Conservation (phyloP, 2,113 vertebrate genomes). For the Microcebus griseorufus region DNA sequence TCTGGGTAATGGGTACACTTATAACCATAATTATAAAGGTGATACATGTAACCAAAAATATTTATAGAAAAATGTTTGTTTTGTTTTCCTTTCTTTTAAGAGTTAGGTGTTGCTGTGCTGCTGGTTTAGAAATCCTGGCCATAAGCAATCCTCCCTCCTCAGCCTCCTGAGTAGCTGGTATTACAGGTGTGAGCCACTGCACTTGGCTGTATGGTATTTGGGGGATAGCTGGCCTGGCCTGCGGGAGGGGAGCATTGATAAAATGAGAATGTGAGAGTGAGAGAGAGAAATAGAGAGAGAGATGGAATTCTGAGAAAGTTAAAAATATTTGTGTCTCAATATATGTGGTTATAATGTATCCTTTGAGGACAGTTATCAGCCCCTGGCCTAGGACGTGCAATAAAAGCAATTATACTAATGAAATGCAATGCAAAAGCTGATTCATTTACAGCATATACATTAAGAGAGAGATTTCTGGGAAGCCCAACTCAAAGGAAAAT, state of each 20-base stretch:
- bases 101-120: too few species aligned
- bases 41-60: too few species aligned
- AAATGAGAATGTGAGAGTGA: background rate
- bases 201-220: background rate
- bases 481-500: constrained; percentile 28
- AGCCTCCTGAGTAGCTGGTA: too few species aligned
- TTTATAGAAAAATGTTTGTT: too few species aligned
- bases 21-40: too few species aligned
- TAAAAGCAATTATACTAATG: background rate
- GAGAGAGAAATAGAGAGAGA: background rate
- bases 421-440: background rate
- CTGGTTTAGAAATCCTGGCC: too few species aligned
- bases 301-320: background rate
- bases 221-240: background rate
- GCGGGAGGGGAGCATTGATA: background rate
- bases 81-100: too few species aligned
- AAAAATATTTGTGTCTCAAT: background rate
- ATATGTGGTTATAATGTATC: background rate
- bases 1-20: too few species aligned
- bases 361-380: background rate
- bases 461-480: constrained; percentile 38
- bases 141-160: too few species aligned
- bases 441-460: background rate
- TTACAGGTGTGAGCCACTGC: too few species aligned
- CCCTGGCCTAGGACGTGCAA: background rate